Evolutionary conservation across 2,797 vertebrate species (phyloP).

Genomic region (Macropodus opercularis): DNA sequence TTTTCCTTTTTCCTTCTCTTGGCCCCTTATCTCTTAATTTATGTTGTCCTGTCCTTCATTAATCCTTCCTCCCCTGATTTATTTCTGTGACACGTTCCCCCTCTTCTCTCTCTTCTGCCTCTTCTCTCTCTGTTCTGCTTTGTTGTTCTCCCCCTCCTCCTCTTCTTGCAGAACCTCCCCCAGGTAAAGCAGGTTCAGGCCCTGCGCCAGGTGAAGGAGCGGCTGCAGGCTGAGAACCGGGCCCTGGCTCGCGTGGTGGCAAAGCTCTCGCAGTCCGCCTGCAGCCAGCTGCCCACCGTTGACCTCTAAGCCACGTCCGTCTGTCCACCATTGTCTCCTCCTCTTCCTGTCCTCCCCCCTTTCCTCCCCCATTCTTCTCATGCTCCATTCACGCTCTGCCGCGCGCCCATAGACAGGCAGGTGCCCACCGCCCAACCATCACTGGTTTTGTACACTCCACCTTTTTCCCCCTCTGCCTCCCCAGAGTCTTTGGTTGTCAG

Average conservation of each 20-base stretch:
- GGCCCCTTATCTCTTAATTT: conserved; percentile 53
- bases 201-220: conserved; percentile 95
- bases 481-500: conserved; percentile 72
- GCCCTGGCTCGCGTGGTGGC: conserved; percentile 95
- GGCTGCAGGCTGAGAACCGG: conserved; percentile 96
- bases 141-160: conserved; percentile 26
- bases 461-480: conserved; percentile 54
- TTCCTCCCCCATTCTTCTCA: conserved; percentile 69
- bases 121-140: not conserved
- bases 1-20: conserved; percentile 53
- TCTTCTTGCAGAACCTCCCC: conserved; percentile 89
- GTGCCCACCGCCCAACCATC: conserved; percentile 79
- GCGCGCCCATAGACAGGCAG: conserved; percentile 91
- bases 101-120: conserved; percentile 18
- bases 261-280: conserved; percentile 91
- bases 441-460: conserved; percentile 68
- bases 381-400: conserved; percentile 83
- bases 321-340: conserved; percentile 64
- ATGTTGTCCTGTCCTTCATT: conserved; percentile 51
- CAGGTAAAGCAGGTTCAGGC: conserved; percentile 97
- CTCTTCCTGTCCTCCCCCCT: conserved; percentile 21
- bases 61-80: conserved; percentile 48
- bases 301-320: conserved; percentile 84
- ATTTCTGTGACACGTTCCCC: conserved; percentile 27
- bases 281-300: conserved; percentile 87